Conservation (phyloP, 1,140 invertebrate species). For the Macrostomum lignano region DNA sequence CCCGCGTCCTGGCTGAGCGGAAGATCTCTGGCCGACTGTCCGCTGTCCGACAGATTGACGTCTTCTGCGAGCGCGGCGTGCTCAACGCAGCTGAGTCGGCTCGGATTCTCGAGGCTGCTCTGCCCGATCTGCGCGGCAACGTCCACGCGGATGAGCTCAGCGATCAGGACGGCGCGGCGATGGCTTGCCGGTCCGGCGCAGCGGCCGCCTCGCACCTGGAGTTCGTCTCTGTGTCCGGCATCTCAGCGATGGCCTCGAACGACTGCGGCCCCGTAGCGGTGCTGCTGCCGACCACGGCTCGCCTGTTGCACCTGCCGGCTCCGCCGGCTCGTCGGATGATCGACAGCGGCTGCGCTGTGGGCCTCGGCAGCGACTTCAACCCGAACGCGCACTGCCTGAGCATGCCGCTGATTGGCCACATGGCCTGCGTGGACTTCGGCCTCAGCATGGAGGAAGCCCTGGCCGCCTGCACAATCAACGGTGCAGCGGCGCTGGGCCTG, state of each 20-base stretch:
- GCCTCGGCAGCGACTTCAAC: conserved; percentile 39
- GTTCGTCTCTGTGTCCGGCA: conserved; percentile 33
- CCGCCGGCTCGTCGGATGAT: conserved; percentile 38
- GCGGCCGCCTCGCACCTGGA: no score
- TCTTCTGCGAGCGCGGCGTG: no score
- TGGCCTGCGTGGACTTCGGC: conserved; percentile 33
- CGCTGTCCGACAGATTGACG: no score
- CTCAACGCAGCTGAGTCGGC: no score
- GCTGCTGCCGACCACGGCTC: conserved; percentile 37
- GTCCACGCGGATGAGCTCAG: no score
- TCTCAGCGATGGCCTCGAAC: conserved; percentile 31
- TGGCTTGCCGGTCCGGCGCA: no score
- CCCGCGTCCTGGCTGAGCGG: no score
- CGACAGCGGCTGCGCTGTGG: conserved; percentile 33
- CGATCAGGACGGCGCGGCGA: no score
- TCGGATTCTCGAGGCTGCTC: no score
- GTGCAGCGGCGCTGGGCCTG: conserved; percentile 32
- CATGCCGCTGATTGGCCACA: conserved; percentile 37
- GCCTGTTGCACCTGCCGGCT: conserved; percentile 32
- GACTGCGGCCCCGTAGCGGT: conserved; percentile 33
- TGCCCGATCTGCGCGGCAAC: no score
- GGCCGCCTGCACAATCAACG: conserved; percentile 35
- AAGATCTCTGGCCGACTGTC: no score
- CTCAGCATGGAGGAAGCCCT: conserved; percentile 36
- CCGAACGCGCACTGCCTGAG: conserved; percentile 37